phyloP scores from a whole-genome alignment of 1,140 invertebrate species.

The Heterodera carotae region DNA sequence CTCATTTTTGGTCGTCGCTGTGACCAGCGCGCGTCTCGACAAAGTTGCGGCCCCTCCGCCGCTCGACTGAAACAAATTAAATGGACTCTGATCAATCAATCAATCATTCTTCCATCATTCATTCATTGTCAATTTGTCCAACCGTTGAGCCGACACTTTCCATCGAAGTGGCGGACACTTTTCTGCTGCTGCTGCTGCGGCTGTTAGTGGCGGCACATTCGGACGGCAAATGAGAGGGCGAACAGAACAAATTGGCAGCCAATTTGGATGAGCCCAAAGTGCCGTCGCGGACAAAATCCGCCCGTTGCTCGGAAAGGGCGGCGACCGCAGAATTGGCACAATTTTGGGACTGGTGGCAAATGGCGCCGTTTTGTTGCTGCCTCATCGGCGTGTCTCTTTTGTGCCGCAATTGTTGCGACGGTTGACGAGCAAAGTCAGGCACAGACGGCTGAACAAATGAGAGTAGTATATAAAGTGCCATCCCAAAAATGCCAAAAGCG shows the following conservation, averaged over 20 bases:
- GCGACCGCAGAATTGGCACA: not conserved
- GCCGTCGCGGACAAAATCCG: not conserved
- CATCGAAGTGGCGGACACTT: constrained; percentile 7
- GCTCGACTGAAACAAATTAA: not conserved
- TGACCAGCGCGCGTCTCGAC: not conserved
- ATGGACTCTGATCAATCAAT: no score
- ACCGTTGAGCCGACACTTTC: not conserved
- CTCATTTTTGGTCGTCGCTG: not conserved
- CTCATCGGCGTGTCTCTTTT: not conserved
- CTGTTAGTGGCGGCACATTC: no score
- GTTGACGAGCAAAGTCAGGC: not conserved
- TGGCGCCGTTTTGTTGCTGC: not conserved
- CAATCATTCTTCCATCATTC: no score
- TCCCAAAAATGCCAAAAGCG: no score
- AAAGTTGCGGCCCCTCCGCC: not conserved
- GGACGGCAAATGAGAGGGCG: not conserved
- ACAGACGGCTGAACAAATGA: not conserved
- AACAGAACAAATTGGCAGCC: not conserved
- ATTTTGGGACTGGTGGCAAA: not conserved
- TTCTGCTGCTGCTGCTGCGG: not conserved
- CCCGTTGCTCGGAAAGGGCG: not conserved
- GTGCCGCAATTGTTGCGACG: not conserved
- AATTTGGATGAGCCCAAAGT: not conserved
- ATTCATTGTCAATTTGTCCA: not conserved
- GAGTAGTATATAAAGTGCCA: not conserved